Evolutionary conservation across 2,888 invertebrate genomes (phyloP).

Genomic region (Mythimna albipuncta): DNA sequence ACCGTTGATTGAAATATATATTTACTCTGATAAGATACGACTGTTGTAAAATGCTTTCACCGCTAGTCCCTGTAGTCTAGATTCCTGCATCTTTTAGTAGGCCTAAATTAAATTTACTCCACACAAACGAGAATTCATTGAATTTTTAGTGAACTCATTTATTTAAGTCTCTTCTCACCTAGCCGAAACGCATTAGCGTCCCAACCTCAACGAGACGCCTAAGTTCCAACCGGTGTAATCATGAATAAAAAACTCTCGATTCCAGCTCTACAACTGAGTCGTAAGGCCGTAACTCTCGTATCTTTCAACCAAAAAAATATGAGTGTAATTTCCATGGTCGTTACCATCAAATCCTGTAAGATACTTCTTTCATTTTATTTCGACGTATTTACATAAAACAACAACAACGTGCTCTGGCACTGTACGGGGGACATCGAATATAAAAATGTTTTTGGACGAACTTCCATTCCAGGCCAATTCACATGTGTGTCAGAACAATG

Average conservation of each 20-base stretch:
- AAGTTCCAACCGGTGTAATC: conserved; percentile 51
- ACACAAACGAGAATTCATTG: conserved; percentile 5
- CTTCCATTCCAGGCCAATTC: conserved; percentile 49
- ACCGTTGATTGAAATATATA: conserved; percentile 13
- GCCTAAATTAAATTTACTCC: conserved; percentile 38
- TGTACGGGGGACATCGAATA: conserved; percentile 15
- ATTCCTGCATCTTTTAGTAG: conserved; percentile 22
- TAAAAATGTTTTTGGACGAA: conserved; percentile 45
- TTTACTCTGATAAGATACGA: conserved; percentile 19
- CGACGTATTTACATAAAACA: conserved; percentile 42
- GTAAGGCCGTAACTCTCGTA: conserved; percentile 57
- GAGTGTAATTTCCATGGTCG: conserved; percentile 40
- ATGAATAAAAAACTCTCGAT: conserved; percentile 60
- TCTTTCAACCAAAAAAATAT: conserved; percentile 36
- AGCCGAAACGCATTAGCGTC: conserved; percentile 58
- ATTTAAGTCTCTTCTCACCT: conserved; percentile 40
- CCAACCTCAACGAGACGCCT: conserved; percentile 25
- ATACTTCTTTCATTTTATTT: conserved; percentile 51
- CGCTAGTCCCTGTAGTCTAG: background rate
- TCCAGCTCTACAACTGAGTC: conserved; percentile 45
- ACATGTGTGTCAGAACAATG: conserved; percentile 58
- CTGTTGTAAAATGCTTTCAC: background rate
- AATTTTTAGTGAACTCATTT: conserved; percentile 42
- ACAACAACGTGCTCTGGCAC: conserved; percentile 21
- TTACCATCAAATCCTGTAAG: conserved; percentile 41